Conservation (phyloP, 2,797 vertebrate genomes). For the Cossypha dichroa region DNA sequence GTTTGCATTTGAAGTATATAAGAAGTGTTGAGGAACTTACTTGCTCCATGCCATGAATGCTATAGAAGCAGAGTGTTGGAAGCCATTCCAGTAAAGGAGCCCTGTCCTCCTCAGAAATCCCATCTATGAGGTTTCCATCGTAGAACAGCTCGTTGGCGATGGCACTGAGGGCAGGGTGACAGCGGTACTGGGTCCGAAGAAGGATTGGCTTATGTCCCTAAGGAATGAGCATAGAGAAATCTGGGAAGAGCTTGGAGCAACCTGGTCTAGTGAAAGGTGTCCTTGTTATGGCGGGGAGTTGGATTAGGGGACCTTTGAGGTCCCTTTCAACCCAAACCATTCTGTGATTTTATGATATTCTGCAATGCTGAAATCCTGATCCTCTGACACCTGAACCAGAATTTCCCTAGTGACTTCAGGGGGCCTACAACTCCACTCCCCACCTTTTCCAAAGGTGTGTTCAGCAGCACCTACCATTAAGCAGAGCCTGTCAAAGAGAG, state of each 20-base stretch:
- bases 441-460: not conserved
- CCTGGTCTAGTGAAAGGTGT: not conserved
- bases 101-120: slow-evolving; percentile 69
- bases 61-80: slow-evolving; percentile 81
- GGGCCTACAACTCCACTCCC: not conserved
- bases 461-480: slow-evolving; percentile 72
- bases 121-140: slow-evolving; percentile 67
- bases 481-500: slow-evolving; percentile 80
- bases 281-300: not conserved
- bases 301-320: not conserved
- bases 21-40: slow-evolving; percentile 30
- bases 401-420: not conserved
- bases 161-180: slow-evolving; percentile 79
- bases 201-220: slow-evolving; percentile 75
- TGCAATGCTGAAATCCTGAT: not conserved
- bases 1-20: not conserved
- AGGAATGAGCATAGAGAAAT: not conserved
- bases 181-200: slow-evolving; percentile 81
- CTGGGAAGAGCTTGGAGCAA: not conserved
- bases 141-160: slow-evolving; percentile 80
- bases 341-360: not conserved
- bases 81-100: slow-evolving; percentile 76
- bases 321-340: not conserved
- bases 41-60: slow-evolving; percentile 74
- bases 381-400: not conserved